These are phyloP conservation scores for Loxodonta africana DNA, from an alignment of 2,113 vertebrate genomes.

Conservation along the genomic window DNA sequence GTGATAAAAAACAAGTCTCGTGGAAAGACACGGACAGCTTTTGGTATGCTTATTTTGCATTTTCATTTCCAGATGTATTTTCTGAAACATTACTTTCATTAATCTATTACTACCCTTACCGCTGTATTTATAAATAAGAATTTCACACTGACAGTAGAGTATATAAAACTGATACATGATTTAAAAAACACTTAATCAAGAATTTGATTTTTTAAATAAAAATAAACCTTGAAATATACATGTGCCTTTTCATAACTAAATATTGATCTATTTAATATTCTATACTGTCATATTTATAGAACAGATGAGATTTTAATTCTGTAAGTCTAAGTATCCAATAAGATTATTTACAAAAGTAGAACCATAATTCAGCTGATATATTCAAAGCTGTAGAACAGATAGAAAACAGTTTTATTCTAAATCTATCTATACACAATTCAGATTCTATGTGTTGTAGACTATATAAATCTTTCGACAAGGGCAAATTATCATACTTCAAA, in stretches of 20 bases:
- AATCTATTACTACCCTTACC: not conserved
- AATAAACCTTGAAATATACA: slow-evolving; percentile 26
- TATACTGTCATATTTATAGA: not conserved
- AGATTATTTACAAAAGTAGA: slow-evolving; percentile 72
- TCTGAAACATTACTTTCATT: slow-evolving; percentile 19
- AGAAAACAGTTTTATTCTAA: slow-evolving; percentile 66
- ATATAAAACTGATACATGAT: not conserved
- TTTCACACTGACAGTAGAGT: slow-evolving; percentile 10
- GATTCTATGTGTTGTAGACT: not conserved
- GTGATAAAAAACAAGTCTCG: slow-evolving; percentile 26
- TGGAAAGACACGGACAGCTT: not conserved
- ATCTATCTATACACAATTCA: slow-evolving; percentile 18
- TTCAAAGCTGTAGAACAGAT: slow-evolving; percentile 22
- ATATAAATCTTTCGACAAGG: not conserved
- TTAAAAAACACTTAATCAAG: slow-evolving; percentile 62
- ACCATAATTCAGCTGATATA: not conserved
- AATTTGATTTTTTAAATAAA: slow-evolving; percentile 58
- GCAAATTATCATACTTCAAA: slow-evolving; percentile 34
- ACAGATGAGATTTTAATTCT: slow-evolving; percentile 56
- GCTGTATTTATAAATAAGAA: slow-evolving; percentile 24
- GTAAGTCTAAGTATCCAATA: slow-evolving; percentile 45
- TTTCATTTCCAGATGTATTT: slow-evolving; percentile 33
- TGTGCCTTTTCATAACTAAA: not conserved
- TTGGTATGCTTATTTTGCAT: not conserved
- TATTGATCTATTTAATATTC: slow-evolving; percentile 34